phyloP scores from a whole-genome alignment of 1,140 invertebrate species.

The Aculops lycopersici region DNA sequence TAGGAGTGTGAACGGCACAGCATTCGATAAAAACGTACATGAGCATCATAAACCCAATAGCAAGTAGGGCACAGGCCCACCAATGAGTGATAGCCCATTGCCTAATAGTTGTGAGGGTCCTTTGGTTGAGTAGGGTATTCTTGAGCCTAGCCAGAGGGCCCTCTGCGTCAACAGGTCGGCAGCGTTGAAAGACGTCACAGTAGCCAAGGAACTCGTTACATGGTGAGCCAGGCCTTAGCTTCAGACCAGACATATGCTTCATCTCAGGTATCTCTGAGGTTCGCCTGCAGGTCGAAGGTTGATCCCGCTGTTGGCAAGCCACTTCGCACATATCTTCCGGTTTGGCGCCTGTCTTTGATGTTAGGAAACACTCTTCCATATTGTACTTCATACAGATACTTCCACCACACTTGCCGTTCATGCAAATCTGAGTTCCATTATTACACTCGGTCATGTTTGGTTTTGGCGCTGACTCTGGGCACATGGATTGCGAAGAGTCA shows the following conservation, averaged over 20 bases:
- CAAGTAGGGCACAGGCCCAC: constrained; percentile 78
- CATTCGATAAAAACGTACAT: constrained; percentile 99
- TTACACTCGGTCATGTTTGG: constrained; percentile 51
- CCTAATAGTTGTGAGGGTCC: constrained; percentile 48
- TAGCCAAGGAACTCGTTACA: constrained; percentile 96
- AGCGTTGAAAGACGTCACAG: constrained; percentile 94
- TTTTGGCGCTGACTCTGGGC: constrained; percentile 40
- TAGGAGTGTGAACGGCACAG: constrained; percentile 93
- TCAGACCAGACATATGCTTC: constrained; percentile 43
- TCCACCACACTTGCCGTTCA: constrained; percentile 63
- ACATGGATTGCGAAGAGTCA: constrained; percentile 24
- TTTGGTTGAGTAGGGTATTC: constrained; percentile 68
- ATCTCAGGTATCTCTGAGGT: constrained; percentile 43
- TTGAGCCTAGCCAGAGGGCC: constrained; percentile 80
- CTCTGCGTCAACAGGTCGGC: constrained; percentile 83
- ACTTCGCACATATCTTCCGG: constrained; percentile 65
- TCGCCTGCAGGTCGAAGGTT: constrained; percentile 37
- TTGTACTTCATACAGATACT: constrained; percentile 82
- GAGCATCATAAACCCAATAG: constrained; percentile 57
- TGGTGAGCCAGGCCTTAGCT: constrained; percentile 61
- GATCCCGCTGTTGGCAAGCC: constrained; percentile 58
- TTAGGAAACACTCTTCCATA: constrained; percentile 81
- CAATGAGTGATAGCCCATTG: constrained; percentile 75
- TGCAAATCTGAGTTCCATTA: constrained; percentile 51
- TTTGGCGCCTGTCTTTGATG: constrained; percentile 34